phyloP scores from a whole-genome alignment of 2,113 vertebrate species.

The Turdus rufiventris region DNA sequence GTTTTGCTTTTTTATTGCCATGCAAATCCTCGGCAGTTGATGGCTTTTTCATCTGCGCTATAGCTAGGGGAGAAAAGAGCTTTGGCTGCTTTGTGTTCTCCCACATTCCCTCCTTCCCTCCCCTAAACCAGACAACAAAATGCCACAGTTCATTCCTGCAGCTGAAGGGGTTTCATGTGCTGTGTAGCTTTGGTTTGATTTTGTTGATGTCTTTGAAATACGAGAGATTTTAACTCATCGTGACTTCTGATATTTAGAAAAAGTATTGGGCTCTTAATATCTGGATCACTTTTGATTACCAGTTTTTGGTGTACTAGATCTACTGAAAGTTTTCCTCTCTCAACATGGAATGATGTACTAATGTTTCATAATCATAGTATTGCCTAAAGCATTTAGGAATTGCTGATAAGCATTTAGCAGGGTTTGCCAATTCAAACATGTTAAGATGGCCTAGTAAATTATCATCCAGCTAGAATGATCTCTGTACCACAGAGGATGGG shows the following conservation, averaged over 20 bases:
- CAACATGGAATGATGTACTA: neutral
- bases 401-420: neutral
- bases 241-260: neutral
- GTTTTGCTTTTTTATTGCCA: neutral
- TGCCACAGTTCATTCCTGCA: neutral
- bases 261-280: neutral
- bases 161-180: neutral
- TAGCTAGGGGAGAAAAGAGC: neutral
- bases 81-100: neutral
- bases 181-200: neutral
- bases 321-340: neutral
- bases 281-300: neutral
- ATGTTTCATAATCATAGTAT: neutral
- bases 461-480: neutral
- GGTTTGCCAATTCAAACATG: neutral
- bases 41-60: neutral
- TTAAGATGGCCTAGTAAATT: neutral
- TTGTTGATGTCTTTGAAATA: conserved; percentile 3
- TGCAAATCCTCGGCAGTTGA: neutral
- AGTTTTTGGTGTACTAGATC: neutral
- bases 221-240: neutral
- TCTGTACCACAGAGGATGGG: neutral
- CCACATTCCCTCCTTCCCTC: neutral
- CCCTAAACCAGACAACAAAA: neutral
- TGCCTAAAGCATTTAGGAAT: neutral